phyloP scores from a whole-genome alignment of 2,113 vertebrate genomes.

The Edolisoma coerulescens region DNA sequence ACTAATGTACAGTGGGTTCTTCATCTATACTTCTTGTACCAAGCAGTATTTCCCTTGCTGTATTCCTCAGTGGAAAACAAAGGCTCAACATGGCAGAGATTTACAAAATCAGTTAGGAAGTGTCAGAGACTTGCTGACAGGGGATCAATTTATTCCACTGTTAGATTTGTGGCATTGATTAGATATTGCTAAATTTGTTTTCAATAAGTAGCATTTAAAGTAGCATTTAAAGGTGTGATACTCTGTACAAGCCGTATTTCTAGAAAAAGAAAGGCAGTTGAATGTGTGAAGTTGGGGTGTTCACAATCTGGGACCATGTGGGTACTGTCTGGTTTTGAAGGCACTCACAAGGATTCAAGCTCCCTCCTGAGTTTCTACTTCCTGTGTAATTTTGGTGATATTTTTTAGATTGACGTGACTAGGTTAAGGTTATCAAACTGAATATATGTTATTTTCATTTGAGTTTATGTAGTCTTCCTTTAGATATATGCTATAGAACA shows the following conservation, averaged over 20 bases:
- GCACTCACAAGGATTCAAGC: not conserved
- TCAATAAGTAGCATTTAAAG: not conserved
- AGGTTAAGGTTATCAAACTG: not conserved
- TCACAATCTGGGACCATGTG: not conserved
- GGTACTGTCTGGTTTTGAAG: not conserved
- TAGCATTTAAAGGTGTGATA: not conserved
- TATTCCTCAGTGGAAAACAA: not conserved
- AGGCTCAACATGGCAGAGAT: not conserved
- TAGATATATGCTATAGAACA: not conserved
- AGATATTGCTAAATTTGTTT: not conserved
- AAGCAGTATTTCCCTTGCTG: not conserved
- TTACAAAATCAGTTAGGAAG: not conserved
- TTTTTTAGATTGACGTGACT: not conserved
- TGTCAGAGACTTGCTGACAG: not conserved
- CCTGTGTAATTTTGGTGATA: not conserved
- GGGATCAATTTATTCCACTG: not conserved
- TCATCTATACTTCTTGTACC: not conserved
- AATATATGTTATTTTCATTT: not conserved
- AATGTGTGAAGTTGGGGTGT: not conserved
- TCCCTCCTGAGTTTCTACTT: not conserved
- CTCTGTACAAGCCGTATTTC: not conserved
- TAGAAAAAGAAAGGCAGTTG: not conserved
- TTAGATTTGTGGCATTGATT: not conserved
- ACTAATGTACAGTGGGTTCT: not conserved
- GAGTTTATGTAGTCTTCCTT: not conserved